Conservation (phyloP, 2,797 vertebrate species). For the Clarias fuscus region DNA sequence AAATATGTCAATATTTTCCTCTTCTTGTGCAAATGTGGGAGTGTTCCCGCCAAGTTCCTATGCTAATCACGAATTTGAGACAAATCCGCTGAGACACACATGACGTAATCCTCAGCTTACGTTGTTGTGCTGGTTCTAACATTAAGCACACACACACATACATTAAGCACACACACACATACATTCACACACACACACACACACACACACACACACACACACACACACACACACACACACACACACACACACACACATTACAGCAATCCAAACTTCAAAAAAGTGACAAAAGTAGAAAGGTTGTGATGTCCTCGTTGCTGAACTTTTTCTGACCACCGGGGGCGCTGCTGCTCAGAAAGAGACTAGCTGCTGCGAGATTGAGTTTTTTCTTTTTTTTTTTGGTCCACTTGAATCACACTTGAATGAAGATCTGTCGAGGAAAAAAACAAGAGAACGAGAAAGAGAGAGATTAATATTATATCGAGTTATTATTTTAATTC, state of each 20-base stretch:
- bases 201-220: background rate
- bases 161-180: too few relatives aligned
- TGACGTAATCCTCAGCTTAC: background rate
- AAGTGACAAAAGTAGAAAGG: background rate
- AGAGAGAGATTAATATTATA: constrained; percentile 1
- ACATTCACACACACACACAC: too few relatives aligned
- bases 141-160: background rate
- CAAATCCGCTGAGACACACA: background rate
- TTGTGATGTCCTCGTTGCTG: background rate
- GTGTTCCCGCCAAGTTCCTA: background rate
- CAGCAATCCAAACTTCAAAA: background rate
- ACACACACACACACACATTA: too few relatives aligned
- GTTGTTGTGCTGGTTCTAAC: background rate
- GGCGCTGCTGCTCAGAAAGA: constrained; percentile 24
- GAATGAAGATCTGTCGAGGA: constrained; percentile 61
- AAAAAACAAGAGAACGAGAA: background rate
- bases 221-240: too few relatives aligned
- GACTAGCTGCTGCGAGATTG: background rate
- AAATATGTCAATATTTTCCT: background rate
- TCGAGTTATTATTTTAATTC: background rate
- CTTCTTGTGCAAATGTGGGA: background rate
- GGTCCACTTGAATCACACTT: constrained; percentile 55
- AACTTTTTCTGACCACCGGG: constrained; percentile 19
- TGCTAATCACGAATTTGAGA: background rate
- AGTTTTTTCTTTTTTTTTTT: background rate